Base-by-base conservation (phyloP, 2,797 vertebrate species). In the Notolepis coatsorum region DNA sequence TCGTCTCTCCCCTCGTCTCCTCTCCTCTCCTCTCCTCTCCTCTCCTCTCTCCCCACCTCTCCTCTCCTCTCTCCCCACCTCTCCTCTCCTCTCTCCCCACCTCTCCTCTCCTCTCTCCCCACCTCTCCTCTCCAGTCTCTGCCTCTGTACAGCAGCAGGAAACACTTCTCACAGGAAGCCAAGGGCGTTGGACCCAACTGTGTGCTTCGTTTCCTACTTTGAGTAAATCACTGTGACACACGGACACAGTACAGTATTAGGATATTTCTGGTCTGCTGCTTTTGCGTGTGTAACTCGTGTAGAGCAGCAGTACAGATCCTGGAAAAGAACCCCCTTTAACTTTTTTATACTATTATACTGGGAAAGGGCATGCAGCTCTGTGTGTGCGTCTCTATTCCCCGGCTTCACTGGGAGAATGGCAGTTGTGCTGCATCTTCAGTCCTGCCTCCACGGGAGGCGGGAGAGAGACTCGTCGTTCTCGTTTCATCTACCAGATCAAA, bases 121-220 rank as follows among this genome's bases (percentile, higher is more conserved):
- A 50, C 58, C 67, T 31, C 23, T 80, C 79, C 71, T 70, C 80
- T 68, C 68, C 55, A 47, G 53, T 72, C 70, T 69, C 69, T 54
- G 65, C 69, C 59, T 80, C 69, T 73, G 55, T 81, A 75, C 84
- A 84, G 75, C 76, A 82, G 79, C 74, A 89, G 84, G 86, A 89
- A 89, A 71, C 71, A 13, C 55, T 54, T 60, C 73, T 74, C 47
- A 51, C 82, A 84, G 84, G 86, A 89, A 89, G 67, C 73, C 65
- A 68, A 78, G 85, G 87, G 87, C 75, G 88, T 89, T 82, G 79
- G 66, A 80, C 61, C 38, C 51, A 59, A 81, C 76, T 58, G 65
- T 79, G 85, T 61, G 72, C 65, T 45, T 67, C 35, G 65, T 79
- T 88, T 87, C 80, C 81, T 84, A 31, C 65, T 68, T 57, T 59